Evolutionary conservation across 2,888 invertebrate species (phyloP).

Genomic region (Catocala nupta): DNA sequence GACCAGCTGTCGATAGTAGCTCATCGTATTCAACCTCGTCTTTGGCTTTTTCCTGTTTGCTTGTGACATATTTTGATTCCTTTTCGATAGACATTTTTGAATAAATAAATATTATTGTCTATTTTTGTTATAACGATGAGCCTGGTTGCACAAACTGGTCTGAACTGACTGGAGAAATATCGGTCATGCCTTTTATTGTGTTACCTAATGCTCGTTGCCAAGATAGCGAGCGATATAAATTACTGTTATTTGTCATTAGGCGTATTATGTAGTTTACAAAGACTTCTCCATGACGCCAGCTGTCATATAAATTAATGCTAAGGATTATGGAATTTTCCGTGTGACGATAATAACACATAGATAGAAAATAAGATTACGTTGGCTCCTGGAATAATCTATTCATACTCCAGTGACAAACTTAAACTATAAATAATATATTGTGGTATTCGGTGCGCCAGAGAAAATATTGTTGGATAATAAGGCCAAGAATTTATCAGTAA

Average conservation of each 20-base stretch:
- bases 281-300: no score
- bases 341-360: no score
- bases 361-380: no score
- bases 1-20: slow-evolving; percentile 61
- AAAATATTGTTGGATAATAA: no score
- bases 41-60: slow-evolving; percentile 40
- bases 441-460: no score
- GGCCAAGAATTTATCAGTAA: no score
- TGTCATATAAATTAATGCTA: no score
- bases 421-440: no score
- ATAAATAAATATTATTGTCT: not conserved
- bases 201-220: slow-evolving; percentile 13
- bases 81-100: slow-evolving; percentile 32
- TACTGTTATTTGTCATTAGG: slow-evolving; percentile 15
- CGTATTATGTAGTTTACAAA: no score
- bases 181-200: slow-evolving; percentile 30
- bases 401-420: no score
- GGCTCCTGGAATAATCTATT: no score
- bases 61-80: slow-evolving; percentile 20
- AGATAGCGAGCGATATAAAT: slow-evolving; percentile 29
- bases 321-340: no score
- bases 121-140: slow-evolving; percentile 9
- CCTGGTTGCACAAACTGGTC: slow-evolving; percentile 18
- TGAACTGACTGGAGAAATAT: slow-evolving; percentile 26
- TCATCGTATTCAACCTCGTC: slow-evolving; percentile 59